phyloP scores from a whole-genome alignment of 2,797 vertebrate genomes.

The Acanthurus tractus region DNA sequence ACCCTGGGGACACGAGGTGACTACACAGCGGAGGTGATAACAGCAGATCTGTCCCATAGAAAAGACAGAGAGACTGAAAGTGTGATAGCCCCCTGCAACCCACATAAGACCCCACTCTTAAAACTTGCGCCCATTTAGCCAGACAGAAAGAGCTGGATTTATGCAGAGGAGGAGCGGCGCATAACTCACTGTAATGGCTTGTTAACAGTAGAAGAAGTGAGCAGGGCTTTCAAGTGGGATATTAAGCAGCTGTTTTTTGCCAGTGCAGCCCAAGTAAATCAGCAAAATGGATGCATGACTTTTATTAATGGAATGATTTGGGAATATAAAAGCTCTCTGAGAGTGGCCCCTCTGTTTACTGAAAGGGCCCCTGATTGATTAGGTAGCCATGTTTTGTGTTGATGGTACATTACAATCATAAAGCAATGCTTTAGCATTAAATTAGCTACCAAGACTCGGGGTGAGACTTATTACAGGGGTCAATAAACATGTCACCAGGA shows the following conservation, averaged over 20 bases:
- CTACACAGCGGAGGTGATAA: slow-evolving; percentile 60
- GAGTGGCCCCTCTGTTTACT: slow-evolving; percentile 81
- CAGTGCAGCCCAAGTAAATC: slow-evolving; percentile 93
- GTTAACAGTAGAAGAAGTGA: slow-evolving; percentile 94
- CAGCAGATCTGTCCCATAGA: slow-evolving; percentile 59
- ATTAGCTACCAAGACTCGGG: slow-evolving; percentile 65
- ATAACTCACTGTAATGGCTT: slow-evolving; percentile 96
- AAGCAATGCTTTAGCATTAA: slow-evolving; percentile 73
- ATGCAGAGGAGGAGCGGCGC: slow-evolving; percentile 83
- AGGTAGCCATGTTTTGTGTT: slow-evolving; percentile 62
- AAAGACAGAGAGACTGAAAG: slow-evolving; percentile 53
- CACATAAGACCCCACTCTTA: slow-evolving; percentile 80
- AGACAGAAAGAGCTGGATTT: slow-evolving; percentile 86
- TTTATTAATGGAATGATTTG: slow-evolving; percentile 95
- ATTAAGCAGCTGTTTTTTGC: slow-evolving; percentile 96
- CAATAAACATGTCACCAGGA: slow-evolving; percentile 81
- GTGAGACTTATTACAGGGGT: slow-evolving; percentile 75
- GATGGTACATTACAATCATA: slow-evolving; percentile 78
- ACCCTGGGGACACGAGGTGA: slow-evolving; percentile 50
- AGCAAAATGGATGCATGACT: slow-evolving; percentile 92
- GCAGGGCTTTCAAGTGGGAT: slow-evolving; percentile 92
- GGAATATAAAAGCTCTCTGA: slow-evolving; percentile 84
- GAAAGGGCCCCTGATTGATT: slow-evolving; percentile 81
- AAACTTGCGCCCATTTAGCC: slow-evolving; percentile 86
- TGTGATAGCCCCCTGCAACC: slow-evolving; percentile 37